Conservation (phyloP, 2,797 vertebrate species). For the Poecilia wingei region DNA sequence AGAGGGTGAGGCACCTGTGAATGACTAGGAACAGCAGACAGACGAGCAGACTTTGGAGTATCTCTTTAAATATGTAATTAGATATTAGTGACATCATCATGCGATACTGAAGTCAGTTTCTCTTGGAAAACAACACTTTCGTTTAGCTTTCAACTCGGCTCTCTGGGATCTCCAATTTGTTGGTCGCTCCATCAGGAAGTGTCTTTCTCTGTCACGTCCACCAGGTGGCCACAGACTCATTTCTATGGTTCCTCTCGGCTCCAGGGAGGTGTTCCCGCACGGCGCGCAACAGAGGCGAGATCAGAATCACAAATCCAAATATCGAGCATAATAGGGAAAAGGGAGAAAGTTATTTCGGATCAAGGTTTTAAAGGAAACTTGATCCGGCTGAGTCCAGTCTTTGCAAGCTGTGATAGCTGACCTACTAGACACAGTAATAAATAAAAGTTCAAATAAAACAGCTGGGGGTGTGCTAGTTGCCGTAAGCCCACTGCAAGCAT, state of each 20-base stretch:
- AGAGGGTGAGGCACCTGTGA: slow-evolving; percentile 79
- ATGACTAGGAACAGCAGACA: slow-evolving; percentile 76
- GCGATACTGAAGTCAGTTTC: slow-evolving; percentile 79
- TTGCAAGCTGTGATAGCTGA: slow-evolving; percentile 35
- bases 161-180: slow-evolving; percentile 17
- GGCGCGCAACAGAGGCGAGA: slow-evolving; percentile 49
- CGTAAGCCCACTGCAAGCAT: slow-evolving; percentile 44
- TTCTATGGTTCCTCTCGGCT: slow-evolving; percentile 34
- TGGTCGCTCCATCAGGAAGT: slow-evolving; percentile 32
- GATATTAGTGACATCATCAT: slow-evolving; percentile 85
- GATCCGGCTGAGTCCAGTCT: slow-evolving; percentile 31
- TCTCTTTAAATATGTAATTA: slow-evolving; percentile 79
- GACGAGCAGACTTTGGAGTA: slow-evolving; percentile 82
- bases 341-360: slow-evolving; percentile 28
- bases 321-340: slow-evolving; percentile 31
- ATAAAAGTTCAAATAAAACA: slow-evolving; percentile 47
- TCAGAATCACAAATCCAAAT: slow-evolving; percentile 44
- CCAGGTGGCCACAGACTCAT: slow-evolving; percentile 58
- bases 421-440: slow-evolving; percentile 24
- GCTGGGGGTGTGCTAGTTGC: slow-evolving; percentile 34
- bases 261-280: slow-evolving; percentile 47
- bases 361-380: slow-evolving; percentile 24
- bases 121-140: slow-evolving; percentile 52
- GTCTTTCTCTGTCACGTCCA: slow-evolving; percentile 52
- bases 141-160: slow-evolving; percentile 26